A percentile compares a stretch with the other conserved stretches of the same genome.
These are phyloP conservation scores for Eulimnadia texana DNA, from an alignment of 1,140 invertebrate genomes.

Conservation along the genomic window DNA sequence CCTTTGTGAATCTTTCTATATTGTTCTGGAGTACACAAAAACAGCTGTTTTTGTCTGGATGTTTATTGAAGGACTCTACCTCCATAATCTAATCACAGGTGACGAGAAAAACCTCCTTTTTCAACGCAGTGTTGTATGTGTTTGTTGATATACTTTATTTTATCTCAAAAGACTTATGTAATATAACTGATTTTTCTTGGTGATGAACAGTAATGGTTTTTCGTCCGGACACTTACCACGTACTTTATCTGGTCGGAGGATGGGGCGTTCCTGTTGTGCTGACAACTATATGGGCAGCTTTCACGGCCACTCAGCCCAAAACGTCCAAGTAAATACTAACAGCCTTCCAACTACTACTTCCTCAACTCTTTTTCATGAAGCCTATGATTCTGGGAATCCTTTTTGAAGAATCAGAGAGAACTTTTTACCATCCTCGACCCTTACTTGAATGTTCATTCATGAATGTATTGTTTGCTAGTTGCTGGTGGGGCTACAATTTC, in stretches of 20 bases:
- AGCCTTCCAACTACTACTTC: neutral
- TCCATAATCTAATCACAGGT: constrained; percentile 35
- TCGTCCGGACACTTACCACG: constrained; percentile 19
- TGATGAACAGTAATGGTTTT: constrained; percentile 38
- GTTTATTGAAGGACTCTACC: constrained; percentile 40
- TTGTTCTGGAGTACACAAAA: constrained; percentile 39
- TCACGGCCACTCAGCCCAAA: constrained; percentile 20
- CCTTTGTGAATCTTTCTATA: constrained; percentile 37
- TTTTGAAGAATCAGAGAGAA: too few relatives aligned
- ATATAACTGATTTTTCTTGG: too few relatives aligned
- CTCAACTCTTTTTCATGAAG: neutral
- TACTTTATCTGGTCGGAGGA: constrained; percentile 35
- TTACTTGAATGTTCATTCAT: too few relatives aligned
- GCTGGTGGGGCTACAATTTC: constrained; percentile 35
- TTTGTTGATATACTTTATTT: too few relatives aligned
- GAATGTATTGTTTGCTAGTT: constrained; percentile 22
- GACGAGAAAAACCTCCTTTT: too few relatives aligned
- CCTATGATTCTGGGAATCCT: too few relatives aligned
- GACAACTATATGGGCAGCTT: constrained; percentile 30
- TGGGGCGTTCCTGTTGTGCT: constrained; percentile 37
- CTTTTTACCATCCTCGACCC: too few relatives aligned
- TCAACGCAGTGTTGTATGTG: too few relatives aligned
- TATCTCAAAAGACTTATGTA: too few relatives aligned
- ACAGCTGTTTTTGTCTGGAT: constrained; percentile 45
- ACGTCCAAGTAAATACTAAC: constrained; percentile 14